phyloP scores from a whole-genome alignment of 2,113 vertebrate genomes.

The Ctenodactylus gundi region DNA sequence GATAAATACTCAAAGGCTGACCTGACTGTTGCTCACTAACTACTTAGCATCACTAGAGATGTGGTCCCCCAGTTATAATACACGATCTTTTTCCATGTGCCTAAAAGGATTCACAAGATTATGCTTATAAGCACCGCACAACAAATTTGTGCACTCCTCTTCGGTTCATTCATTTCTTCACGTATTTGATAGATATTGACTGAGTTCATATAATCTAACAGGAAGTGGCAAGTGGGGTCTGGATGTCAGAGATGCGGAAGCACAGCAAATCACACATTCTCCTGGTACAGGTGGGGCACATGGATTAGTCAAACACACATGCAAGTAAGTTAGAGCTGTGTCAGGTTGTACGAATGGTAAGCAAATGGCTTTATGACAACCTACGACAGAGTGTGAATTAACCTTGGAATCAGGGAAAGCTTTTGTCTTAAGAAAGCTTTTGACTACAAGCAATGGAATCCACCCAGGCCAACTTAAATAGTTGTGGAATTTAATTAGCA shows the following conservation, averaged over 20 bases:
- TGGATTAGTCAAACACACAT: not conserved
- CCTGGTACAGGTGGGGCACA: not conserved
- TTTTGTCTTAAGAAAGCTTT: conserved; percentile 1
- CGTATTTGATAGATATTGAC: not conserved
- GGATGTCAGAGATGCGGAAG: not conserved
- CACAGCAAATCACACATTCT: not conserved
- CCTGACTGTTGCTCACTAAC: not conserved
- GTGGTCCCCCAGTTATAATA: not conserved
- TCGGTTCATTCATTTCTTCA: not conserved
- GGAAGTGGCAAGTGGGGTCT: too few relatives aligned
- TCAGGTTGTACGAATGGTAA: not conserved
- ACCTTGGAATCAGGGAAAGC: not conserved
- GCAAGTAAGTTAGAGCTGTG: not conserved
- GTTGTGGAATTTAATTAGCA: not conserved
- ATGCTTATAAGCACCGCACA: not conserved
- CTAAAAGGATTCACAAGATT: not conserved
- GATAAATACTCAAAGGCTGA: not conserved
- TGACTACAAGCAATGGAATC: not conserved
- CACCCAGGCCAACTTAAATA: conserved; percentile 6
- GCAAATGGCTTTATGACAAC: not conserved
- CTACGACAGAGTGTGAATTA: not conserved
- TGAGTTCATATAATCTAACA: not conserved
- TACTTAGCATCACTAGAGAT: too few relatives aligned
- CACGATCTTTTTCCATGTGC: not conserved
- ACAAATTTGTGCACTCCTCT: not conserved